Evolutionary conservation across 2,113 vertebrate genomes (phyloP).

Genomic region (Brachyhypopomus occidentalis): DNA sequence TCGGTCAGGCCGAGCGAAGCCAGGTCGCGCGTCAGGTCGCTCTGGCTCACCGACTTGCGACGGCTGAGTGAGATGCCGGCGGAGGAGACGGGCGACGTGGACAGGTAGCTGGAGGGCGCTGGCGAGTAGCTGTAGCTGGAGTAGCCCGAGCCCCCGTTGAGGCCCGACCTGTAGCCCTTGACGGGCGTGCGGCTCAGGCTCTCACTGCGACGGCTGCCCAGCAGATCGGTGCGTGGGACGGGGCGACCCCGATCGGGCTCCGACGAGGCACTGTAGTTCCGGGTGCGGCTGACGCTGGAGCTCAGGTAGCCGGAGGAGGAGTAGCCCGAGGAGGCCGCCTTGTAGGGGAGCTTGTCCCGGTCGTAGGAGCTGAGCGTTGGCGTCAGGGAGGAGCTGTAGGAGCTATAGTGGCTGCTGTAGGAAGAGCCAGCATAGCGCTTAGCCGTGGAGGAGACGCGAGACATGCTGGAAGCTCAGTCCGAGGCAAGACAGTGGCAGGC

Average conservation of each 20-base stretch:
- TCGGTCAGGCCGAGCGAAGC: slow-evolving; percentile 78
- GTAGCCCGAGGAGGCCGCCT: slow-evolving; percentile 71
- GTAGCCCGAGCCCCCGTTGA: slow-evolving; percentile 78
- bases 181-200: slow-evolving; percentile 79
- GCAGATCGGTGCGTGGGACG: slow-evolving; percentile 79
- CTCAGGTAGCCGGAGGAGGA: slow-evolving; percentile 80
- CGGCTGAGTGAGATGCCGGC: slow-evolving; percentile 74
- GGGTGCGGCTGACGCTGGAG: slow-evolving; percentile 67
- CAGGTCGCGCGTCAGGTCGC: slow-evolving; percentile 85
- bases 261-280: slow-evolving; percentile 77
- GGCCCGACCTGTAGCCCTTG: slow-evolving; percentile 69
- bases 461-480: slow-evolving; percentile 84
- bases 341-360: slow-evolving; percentile 79
- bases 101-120: slow-evolving; percentile 74
- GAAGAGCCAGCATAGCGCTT: slow-evolving; percentile 83
- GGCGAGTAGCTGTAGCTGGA: slow-evolving; percentile 65
- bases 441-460: slow-evolving; percentile 92
- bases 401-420: slow-evolving; percentile 83
- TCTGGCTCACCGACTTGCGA: slow-evolving; percentile 88
- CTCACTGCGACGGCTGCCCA: slow-evolving; percentile 76
- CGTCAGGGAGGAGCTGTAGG: slow-evolving; percentile 81
- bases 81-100: slow-evolving; percentile 69
- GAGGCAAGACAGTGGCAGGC: slow-evolving; percentile 71
- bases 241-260: slow-evolving; percentile 76
- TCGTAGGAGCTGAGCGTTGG: slow-evolving; percentile 80